Evolutionary conservation across 2,797 vertebrate species (phyloP).

Genomic region (Paramormyrops hopkinsi): DNA sequence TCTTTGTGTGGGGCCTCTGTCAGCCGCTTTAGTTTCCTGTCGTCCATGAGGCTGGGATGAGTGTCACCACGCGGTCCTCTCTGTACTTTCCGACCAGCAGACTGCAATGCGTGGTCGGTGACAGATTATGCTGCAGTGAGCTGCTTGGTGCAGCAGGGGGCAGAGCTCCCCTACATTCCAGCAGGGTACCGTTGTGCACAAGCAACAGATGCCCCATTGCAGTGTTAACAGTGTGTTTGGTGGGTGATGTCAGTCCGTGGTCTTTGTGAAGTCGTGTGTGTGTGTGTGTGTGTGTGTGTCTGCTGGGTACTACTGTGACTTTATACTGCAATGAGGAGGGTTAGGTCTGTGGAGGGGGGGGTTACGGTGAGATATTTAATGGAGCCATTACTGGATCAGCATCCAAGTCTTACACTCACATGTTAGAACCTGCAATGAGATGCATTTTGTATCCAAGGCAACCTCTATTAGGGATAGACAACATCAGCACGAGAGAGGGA

Average conservation of each 20-base stretch:
- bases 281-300: background rate
- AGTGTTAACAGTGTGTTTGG: slow-evolving; percentile 11
- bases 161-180: background rate
- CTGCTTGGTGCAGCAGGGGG: background rate
- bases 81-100: background rate
- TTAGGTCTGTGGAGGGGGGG: background rate
- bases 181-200: background rate
- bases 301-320: background rate
- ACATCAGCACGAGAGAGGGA: slow-evolving; percentile 31
- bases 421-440: slow-evolving; percentile 19
- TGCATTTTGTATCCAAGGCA: slow-evolving; percentile 48
- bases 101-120: background rate
- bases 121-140: background rate
- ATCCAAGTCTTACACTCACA: background rate
- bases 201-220: slow-evolving; percentile 3
- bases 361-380: background rate
- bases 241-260: background rate
- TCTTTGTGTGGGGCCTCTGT: background rate
- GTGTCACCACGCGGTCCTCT: background rate
- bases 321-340: background rate
- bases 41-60: background rate
- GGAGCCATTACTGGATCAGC: background rate
- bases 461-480: slow-evolving; percentile 48
- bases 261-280: background rate
- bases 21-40: background rate